A percentile compares a stretch with the other conserved stretches of the same genome.
phyloP scores from a whole-genome alignment of 2,797 vertebrate genomes.

The Sphenopsis melanotis region DNA sequence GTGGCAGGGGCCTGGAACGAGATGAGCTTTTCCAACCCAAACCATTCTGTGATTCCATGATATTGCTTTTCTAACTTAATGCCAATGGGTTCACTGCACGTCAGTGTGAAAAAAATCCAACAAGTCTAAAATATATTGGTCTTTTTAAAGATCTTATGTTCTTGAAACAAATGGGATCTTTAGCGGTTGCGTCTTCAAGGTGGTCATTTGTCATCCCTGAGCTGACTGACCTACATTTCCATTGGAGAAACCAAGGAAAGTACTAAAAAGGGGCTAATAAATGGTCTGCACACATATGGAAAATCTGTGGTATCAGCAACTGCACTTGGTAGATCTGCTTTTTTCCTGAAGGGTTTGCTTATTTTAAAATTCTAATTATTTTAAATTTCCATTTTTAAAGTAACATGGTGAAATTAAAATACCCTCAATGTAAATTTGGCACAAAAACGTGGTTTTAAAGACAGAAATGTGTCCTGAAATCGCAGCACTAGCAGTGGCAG shows the following conservation, averaged over 20 bases:
- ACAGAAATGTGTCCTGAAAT: neutral
- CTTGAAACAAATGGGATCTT: neutral
- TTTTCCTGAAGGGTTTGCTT: neutral
- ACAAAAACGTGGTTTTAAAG: neutral
- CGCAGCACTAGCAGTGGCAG: neutral
- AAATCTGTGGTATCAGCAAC: neutral
- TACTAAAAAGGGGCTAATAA: neutral
- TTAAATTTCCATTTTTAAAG: neutral
- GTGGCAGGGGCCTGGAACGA: accelerated
- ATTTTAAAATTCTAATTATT: neutral
- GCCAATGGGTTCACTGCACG: neutral
- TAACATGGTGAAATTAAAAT: neutral
- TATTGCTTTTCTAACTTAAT: neutral
- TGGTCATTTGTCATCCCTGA: neutral
- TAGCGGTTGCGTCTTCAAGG: neutral
- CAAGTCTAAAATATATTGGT: neutral
- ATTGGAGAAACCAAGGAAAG: neutral
- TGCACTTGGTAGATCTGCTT: neutral
- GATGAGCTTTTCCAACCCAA: neutral
- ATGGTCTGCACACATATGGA: neutral
- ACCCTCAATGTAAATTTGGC: neutral
- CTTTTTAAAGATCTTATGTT: neutral
- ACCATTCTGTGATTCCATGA: neutral
- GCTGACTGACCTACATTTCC: neutral
- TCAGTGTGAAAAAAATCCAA: neutral